These are phyloP conservation scores for Cotesia glomerata DNA, from an alignment of 1,140 invertebrate genomes.

Conservation along the genomic window DNA sequence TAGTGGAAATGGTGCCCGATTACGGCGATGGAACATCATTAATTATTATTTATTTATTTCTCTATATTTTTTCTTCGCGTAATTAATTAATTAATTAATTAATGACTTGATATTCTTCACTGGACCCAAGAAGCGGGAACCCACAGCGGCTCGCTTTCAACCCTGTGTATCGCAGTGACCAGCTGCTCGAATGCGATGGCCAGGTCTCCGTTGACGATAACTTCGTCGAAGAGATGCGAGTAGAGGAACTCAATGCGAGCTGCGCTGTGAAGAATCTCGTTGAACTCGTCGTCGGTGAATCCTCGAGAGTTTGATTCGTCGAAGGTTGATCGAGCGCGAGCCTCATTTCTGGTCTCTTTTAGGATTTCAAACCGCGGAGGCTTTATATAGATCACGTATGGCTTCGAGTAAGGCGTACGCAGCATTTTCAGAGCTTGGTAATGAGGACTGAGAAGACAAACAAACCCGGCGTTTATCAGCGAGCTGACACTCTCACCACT, in stretches of 20 bases:
- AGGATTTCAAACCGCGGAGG: slow-evolving; percentile 86
- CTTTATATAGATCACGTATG: slow-evolving; percentile 93
- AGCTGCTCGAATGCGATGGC: slow-evolving; percentile 87
- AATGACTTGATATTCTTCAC: slow-evolving; percentile 63
- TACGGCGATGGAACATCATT: background rate
- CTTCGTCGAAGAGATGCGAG: slow-evolving; percentile 93
- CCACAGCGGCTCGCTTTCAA: slow-evolving; percentile 95
- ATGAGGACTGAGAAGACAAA: slow-evolving; percentile 94
- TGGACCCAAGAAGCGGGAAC: slow-evolving; percentile 94
- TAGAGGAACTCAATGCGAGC: slow-evolving; percentile 93
- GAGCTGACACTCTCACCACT: slow-evolving; percentile 87
- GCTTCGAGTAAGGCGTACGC: slow-evolving; percentile 88
- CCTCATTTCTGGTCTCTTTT: slow-evolving; percentile 80
- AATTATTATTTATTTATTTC: background rate
- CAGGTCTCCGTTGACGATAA: slow-evolving; percentile 90
- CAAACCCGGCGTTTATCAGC: slow-evolving; percentile 85
- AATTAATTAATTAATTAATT: background rate
- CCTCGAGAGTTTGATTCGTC: slow-evolving; percentile 86
- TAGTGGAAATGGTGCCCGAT: background rate
- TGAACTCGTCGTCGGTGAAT: slow-evolving; percentile 93
- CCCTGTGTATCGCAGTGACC: slow-evolving; percentile 77
- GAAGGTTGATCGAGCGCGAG: slow-evolving; percentile 86
- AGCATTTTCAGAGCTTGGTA: slow-evolving; percentile 94
- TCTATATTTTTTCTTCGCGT: too few relatives aligned
- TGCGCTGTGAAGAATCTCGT: slow-evolving; percentile 86